These are phyloP conservation scores for Biston betularia DNA, from an alignment of 2,888 invertebrate genomes.

Conservation along the genomic window DNA sequence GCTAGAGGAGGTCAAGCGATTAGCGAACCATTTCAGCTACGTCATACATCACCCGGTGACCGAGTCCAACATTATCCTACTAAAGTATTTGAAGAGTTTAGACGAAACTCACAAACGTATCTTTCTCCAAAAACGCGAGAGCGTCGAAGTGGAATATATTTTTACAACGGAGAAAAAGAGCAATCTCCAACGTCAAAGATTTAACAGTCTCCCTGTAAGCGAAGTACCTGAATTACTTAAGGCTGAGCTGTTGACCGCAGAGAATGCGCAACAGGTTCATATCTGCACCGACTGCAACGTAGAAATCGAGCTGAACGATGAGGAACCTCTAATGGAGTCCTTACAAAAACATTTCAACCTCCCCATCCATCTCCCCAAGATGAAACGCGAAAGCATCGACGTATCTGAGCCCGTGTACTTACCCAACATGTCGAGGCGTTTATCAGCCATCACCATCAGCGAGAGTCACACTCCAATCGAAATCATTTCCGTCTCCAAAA, in stretches of 20 bases:
- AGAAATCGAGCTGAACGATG: slow-evolving; percentile 77
- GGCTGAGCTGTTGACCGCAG: slow-evolving; percentile 67
- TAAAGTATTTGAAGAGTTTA: slow-evolving; percentile 65
- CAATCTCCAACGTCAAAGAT: slow-evolving; percentile 75
- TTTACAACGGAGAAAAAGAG: slow-evolving; percentile 81
- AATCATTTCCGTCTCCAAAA: slow-evolving; percentile 63
- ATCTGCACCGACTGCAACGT: slow-evolving; percentile 80
- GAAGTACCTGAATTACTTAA: slow-evolving; percentile 79
- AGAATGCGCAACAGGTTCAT: slow-evolving; percentile 75
- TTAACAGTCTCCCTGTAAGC: slow-evolving; percentile 79
- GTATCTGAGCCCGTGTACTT: slow-evolving; percentile 75
- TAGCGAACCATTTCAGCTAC: slow-evolving; percentile 71
- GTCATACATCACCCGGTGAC: slow-evolving; percentile 71
- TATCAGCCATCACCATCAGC: slow-evolving; percentile 73
- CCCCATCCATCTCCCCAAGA: slow-evolving; percentile 72
- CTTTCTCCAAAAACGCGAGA: slow-evolving; percentile 70
- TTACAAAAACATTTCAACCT: slow-evolving; percentile 77
- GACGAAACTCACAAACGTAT: slow-evolving; percentile 70
- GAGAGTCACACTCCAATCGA: slow-evolving; percentile 64
- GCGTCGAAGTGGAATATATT: slow-evolving; percentile 78
- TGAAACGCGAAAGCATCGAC: slow-evolving; percentile 78
- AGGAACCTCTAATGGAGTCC: slow-evolving; percentile 78
- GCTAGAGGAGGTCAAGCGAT: slow-evolving; percentile 72
- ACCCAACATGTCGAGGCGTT: slow-evolving; percentile 77
- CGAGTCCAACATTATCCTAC: slow-evolving; percentile 60